phyloP scores from a whole-genome alignment of 2,113 vertebrate genomes.

The Cephalophus harveyi region DNA sequence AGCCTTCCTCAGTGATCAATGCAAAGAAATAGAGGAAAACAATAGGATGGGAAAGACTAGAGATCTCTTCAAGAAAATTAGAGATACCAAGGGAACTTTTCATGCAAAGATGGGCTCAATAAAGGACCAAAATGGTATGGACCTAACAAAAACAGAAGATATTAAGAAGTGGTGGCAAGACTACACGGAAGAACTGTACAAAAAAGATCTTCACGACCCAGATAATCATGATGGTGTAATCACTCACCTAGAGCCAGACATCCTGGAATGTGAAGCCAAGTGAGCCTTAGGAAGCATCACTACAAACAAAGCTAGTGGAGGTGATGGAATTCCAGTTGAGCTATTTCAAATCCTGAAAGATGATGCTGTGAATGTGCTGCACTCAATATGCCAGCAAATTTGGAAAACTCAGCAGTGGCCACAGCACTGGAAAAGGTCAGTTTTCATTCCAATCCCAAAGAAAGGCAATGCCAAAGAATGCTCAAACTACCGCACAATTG shows the following conservation, averaged over 20 bases:
- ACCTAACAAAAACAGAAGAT: not conserved
- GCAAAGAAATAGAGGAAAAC: not conserved
- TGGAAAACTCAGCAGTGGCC: not conserved
- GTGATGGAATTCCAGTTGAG: not conserved
- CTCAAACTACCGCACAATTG: not conserved
- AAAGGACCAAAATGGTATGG: not conserved
- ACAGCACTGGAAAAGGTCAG: not conserved
- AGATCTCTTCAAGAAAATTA: not conserved
- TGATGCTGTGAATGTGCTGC: not conserved
- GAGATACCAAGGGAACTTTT: not conserved
- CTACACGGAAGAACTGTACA: not conserved
- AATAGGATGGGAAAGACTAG: not conserved
- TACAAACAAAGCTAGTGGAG: not conserved
- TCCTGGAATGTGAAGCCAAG: not conserved
- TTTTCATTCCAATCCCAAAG: not conserved
- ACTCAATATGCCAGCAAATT: not conserved
- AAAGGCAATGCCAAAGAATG: not conserved
- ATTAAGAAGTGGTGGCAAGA: not conserved
- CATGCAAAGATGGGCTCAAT: not conserved
- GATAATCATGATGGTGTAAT: not conserved
- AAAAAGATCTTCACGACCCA: not conserved
- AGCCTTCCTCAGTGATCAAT: not conserved
- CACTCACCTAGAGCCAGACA: not conserved
- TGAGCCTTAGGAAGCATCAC: not conserved
- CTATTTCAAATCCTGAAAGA: not conserved